Evolutionary conservation across 2,113 vertebrate species (phyloP), one percentile per base, ranked within the genome.

Genomic region (Electrona antarctica): DNA sequence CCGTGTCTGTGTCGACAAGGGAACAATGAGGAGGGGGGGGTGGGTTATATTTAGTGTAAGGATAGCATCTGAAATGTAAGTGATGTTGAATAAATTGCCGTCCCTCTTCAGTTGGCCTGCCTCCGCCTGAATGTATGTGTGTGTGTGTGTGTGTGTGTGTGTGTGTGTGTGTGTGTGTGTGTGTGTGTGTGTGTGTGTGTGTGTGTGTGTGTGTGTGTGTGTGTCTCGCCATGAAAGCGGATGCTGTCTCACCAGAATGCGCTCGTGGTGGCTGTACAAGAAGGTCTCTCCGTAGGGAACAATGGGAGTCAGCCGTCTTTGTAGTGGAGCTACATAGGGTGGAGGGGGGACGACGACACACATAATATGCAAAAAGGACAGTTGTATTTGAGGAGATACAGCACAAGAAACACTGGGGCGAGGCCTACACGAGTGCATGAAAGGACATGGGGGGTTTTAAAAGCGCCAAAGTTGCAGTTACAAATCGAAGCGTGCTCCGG

Each of bases 261-360:
- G 84, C 68, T 92, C 82, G 66, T 89, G 54, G 67, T 56, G 90
- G 89, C 94, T 94, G 89, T 90, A 93, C 76, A 96, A 86, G 90
- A 95, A 97, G 28, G 93, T 92, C 87, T 98, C 97, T 69, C 95
- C 95, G 64, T 98, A 97, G 8, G 97, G 97, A 87, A 88, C 91
- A 59, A 97, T 95, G 21, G 92, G 71, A 2, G 87, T 87, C 85
- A 86, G 81, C 45, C 90, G 92, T 83, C 91, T 93, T 78, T 76
- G 64, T 77, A 76, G 63, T 67, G 84, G 50, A 69, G 81, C 92
- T 93, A 47, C 50, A 73, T 46, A 8, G 52, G 65, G 62, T 78
- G 21, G 21, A 8, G 52, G 65, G 62, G 80, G 21, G 21, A 21
- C 21, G n/a, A n/a, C n/a, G n/a, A 64, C 69, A 76, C 45, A 86